Percentiles rank a stretch among this genome's conserved stretches.
These are phyloP conservation scores for Julus scanicus DNA, from an alignment of 2,888 invertebrate genomes.

Conservation along the genomic window DNA sequence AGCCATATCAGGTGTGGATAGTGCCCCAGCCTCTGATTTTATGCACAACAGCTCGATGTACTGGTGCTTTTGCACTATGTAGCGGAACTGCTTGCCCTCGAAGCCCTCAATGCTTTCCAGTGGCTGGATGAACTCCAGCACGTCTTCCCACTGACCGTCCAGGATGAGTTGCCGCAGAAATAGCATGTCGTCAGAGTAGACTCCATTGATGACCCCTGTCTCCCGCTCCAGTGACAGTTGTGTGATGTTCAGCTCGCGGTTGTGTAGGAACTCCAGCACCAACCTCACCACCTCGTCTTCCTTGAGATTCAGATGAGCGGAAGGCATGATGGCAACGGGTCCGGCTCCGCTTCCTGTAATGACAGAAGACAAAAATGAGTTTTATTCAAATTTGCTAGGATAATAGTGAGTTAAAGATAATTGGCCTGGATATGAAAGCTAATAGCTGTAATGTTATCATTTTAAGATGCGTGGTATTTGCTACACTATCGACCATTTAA, in stretches of 20 bases:
- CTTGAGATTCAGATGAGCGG: constrained; percentile 83
- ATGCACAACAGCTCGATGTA: constrained; percentile 94
- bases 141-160: constrained; percentile 99
- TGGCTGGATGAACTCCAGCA: constrained; percentile 94
- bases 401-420: too few species aligned
- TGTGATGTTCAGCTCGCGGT: constrained; percentile 90
- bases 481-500: too few species aligned
- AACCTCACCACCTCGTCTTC: constrained; percentile 90
- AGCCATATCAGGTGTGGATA: constrained; percentile 84
- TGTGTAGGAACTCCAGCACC: constrained; percentile 85
- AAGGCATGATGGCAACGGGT: constrained; percentile 73
- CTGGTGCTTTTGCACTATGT: constrained; percentile 89
- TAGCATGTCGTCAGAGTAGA: constrained; percentile 91
- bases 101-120: constrained; percentile 79
- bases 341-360: neutral
- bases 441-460: neutral
- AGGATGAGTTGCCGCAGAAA: constrained; percentile 93
- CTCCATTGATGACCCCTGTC: constrained; percentile 93
- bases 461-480: too few species aligned
- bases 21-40: constrained; percentile 79
- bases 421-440: too few species aligned
- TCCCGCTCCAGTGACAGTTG: constrained; percentile 89
- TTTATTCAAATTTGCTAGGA: neutral
- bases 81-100: constrained; percentile 85
- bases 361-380: neutral